Evolutionary conservation across 2,888 invertebrate species (phyloP), one percentile per base, ranked within the genome.

Genomic region (Agrotis segetum): DNA sequence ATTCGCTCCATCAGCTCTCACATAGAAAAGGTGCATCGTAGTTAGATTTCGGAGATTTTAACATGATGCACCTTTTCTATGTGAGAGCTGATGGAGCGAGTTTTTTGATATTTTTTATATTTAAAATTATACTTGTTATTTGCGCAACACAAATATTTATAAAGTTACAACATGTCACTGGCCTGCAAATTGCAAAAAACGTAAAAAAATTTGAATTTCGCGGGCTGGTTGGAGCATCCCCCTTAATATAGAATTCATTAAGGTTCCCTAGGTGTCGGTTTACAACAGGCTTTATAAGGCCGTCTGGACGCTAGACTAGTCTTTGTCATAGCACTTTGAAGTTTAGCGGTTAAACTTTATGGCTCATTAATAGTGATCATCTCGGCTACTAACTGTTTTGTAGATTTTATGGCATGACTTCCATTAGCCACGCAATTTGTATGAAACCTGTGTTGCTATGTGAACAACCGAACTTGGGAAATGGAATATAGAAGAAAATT

Each of bases 161-260:
- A n/a, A n/a, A n/a, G n/a, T n/a, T n/a, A n/a, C n/a, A n/a, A n/a
- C n/a, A n/a, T n/a, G n/a, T n/a, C n/a, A n/a, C n/a, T n/a, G n/a
- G n/a, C n/a, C n/a, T n/a, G n/a, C n/a, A n/a, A n/a, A n/a, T n/a
- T n/a, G n/a, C n/a, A n/a, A n/a, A n/a, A n/a, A n/a, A n/a, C n/a
- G n/a, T n/a, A n/a, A n/a, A n/a, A n/a, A n/a, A n/a, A n/a, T n/a
- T n/a, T n/a, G n/a, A n/a, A n/a, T n/a, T n/a, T n/a, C n/a, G n/a
- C n/a, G n/a, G n/a, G n/a, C n/a, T n/a, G n/a, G n/a, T n/a, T n/a
- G n/a, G n/a, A n/a, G n/a, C n/a, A n/a, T n/a, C n/a, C n/a, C n/a
- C n/a, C n/a, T n/a, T n/a, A n/a, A n/a, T 40, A 40, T 40, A 40
- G 40, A 40, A 87, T 40, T 88, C 77, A 90, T 87, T 89, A 82